Evolutionary conservation across 2,888 invertebrate genomes (phyloP), one percentile per base, ranked within the genome.

Genomic region (Patella caerulea): DNA sequence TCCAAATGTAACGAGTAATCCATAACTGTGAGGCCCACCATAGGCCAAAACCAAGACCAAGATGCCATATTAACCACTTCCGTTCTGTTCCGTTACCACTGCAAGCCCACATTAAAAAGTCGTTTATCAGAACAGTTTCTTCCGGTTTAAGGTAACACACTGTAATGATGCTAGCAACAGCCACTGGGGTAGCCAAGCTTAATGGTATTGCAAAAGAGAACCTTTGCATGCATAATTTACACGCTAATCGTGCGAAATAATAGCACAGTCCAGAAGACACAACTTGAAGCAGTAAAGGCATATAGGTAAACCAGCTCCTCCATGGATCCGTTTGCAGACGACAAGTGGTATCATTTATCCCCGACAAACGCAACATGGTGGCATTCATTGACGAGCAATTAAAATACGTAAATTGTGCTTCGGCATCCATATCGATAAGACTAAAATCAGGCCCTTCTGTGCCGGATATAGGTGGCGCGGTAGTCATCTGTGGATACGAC

Each of bases 181-280:
- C 86, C 2, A 90, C 84, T 2, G 92, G 92, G 0, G 91, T 88
- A 1, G 91, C 85, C 72, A 92, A 80, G 34, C 86, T 88, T 3
- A 93, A 82, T 1, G 92, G 92, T 34, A 92, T 85, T 3, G 92
- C 88, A 83, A 91, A 93, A 76, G 92, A 90, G 77, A 92, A 88
- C 14, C 88, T 85, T 85, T 92, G 92, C 83, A 93, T 92, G 76
- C 89, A 89, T 55, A 92, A 89, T 83, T 92, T 92, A 85, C 93
- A 93, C 5, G 93, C 92, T 83, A 93, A 92, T 79, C 92, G 91
- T 45, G 89, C 91, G 76, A 91, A 90, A 78, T 92, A 91, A 83
- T 92, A 93, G 81, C 92, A 92, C n/a, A 92, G 76, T n/a, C 92
- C 87, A 1, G 91, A 89, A 3, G 91, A 87, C 12, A 87, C 80